These are phyloP conservation scores for Saiga tatarica DNA, from an alignment of 2,113 vertebrate species.

Conservation along the genomic window DNA sequence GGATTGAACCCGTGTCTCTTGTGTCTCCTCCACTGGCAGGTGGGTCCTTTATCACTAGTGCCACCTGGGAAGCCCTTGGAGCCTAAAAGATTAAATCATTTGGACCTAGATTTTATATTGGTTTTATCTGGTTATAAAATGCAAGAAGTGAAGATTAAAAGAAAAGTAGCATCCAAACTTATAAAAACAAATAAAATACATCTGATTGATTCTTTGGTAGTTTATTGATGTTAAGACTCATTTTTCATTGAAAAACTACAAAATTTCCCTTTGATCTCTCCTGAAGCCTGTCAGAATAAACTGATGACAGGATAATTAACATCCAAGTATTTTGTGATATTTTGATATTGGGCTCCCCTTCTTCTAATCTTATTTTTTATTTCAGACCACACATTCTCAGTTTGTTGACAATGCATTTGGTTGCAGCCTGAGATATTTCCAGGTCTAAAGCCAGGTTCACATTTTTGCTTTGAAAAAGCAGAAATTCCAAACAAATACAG, in stretches of 20 bases:
- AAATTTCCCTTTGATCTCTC: constrained; percentile 30
- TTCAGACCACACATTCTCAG: constrained; percentile 41
- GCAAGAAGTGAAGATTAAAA: background rate
- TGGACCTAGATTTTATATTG: background rate
- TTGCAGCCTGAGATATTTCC: constrained; percentile 44
- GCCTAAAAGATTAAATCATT: background rate
- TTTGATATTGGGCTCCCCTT: background rate
- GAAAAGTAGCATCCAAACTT: background rate
- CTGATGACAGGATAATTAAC: background rate
- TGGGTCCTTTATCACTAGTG: background rate
- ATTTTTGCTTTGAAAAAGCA: constrained; percentile 73
- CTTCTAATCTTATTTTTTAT: background rate
- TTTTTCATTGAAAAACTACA: background rate
- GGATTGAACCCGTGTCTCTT: background rate
- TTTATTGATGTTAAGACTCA: background rate
- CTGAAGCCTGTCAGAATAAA: constrained; percentile 22
- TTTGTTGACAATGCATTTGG: constrained; percentile 49
- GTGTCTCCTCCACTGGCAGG: background rate
- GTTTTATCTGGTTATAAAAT: background rate
- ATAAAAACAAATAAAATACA: background rate
- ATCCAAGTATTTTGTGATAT: constrained; percentile 7
- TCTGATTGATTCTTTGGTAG: background rate
- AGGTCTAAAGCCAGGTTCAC: constrained; percentile 68
- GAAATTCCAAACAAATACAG: constrained; percentile 74
- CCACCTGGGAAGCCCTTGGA: background rate